Evolutionary conservation across 2,888 invertebrate genomes (phyloP), one percentile per base, ranked within the genome.

Genomic region (Anoplius nigerrimus): DNA sequence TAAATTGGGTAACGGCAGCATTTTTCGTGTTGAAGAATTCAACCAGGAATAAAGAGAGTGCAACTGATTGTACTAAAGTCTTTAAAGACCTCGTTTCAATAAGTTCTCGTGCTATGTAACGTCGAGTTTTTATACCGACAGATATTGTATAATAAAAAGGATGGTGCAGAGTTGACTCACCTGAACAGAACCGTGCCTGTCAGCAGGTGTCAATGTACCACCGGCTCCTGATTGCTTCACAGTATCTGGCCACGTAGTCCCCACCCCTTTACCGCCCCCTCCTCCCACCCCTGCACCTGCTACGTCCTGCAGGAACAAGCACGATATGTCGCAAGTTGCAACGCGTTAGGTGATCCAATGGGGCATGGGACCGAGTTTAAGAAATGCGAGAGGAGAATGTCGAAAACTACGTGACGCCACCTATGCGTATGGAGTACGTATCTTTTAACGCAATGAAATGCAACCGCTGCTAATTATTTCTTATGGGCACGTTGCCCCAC

Each of bases 131-230:
- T 18, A 16, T 5, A 42, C n/a, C n/a, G 48, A 18, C n/a, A 16
- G 16, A 48, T 4, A 16, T 16, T 16, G 27, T 18, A 58, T 43
- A 43, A n/a, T 45, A 34, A 11, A 34, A 34, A 34, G 42, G 16
- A 34, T 55, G 42, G 4, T 45, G 77, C 75, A 75, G 81, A n/a
- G 79, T 81, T 71, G 75, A 87, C 87, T 90, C 91, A 96, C 96
- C 95, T 98, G 98, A 84, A 98, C 98, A 88, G 98, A 98, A 90
- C 98, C 98, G 90, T 97, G 97, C 90, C 97, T 93, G 91, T 98
- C 98, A 82, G 97, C 97, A 84, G 98, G 96, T 84, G 97, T 97
- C 88, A 97, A 92, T 90, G 95, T 95, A 87, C 94, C 96, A 83
- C 95, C 91, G 81, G 93, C 93, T 87, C 92, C 92, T 84, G 94